Base-by-base conservation (phyloP, 2,888 invertebrate species). In the Melipona bicolor region DNA sequence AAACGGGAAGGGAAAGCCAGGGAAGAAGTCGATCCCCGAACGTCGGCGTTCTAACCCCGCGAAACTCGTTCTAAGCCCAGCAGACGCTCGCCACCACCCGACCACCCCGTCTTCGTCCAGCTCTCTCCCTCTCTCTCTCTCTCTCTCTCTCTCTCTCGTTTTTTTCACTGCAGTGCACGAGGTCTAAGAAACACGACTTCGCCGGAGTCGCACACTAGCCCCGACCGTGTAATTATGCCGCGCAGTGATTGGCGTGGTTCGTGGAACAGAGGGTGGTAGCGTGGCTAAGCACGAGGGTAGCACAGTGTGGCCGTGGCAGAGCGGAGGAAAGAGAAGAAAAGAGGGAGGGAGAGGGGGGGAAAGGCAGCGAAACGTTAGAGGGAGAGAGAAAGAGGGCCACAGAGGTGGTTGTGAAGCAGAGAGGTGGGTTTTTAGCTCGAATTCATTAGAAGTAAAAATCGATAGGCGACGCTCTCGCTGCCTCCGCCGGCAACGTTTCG, bases 401-500 rank as follows among this genome's bases (percentile, higher is more conserved):
- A 79, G 87, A n/a, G 81, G 80, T 72, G 79, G 73, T 56, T 72
- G 87, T 86, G 88, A 89, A 90, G 87, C 90, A 87, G 74, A 84
- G 86, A 86, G 89, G 90, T 89, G 89, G 93, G 91, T 93, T 94
- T 93, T 94, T 93, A 93, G 94, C 94, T 93, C 92, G 94, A 94
- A 94, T 94, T 94, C 94, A 94, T 94, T 94, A 94, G 92, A 93
- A 93, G 93, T 94, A 93, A 94, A 93, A 93, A 94, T 94, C 93
- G 93, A 94, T 94, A 94, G 93, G 91, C 93, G 93, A 93, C 93
- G 93, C 91, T 91, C 91, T 92, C 91, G 89, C 91, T 92, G 91
- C 91, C 91, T 89, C 91, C 87, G 90, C 88, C 91, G 88, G 88
- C 90, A 89, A 87, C 90, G 90, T 88, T 91, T 91, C 91, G 87